Conservation (phyloP, 2,888 invertebrate species). For the Morpho helenor region DNA sequence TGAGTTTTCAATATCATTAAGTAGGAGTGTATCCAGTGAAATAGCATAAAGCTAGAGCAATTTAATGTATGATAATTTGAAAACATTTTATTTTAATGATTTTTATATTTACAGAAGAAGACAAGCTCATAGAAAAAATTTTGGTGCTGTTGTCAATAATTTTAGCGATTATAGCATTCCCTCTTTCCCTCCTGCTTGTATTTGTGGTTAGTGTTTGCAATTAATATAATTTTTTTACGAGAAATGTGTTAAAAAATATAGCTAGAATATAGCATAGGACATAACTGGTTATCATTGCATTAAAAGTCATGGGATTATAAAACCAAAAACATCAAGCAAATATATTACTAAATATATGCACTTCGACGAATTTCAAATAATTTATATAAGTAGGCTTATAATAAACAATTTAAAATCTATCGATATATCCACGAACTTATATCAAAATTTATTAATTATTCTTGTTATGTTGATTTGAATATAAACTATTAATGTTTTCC, state of each 20-base stretch:
- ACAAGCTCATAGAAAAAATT: conserved; percentile 36
- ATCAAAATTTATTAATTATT: too few species aligned
- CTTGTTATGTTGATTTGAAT: too few species aligned
- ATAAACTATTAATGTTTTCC: too few species aligned
- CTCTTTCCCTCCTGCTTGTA: conserved; percentile 42
- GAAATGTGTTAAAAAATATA: too few species aligned
- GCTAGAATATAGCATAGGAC: too few species aligned
- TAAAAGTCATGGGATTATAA: background rate
- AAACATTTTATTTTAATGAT: background rate
- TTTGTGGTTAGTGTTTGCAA: conserved; percentile 41
- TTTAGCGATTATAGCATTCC: conserved; percentile 40
- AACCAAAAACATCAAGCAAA: too few species aligned
- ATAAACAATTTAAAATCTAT: too few species aligned
- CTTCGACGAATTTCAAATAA: too few species aligned
- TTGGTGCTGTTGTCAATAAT: conserved; percentile 39
- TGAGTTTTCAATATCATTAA: too few species aligned
- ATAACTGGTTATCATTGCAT: background rate
- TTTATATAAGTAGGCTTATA: too few species aligned
- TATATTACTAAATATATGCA: too few species aligned
- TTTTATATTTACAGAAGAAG: conserved; percentile 37
- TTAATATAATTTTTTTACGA: background rate
- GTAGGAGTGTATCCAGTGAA: background rate
- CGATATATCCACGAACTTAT: too few species aligned
- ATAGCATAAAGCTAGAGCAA: background rate
- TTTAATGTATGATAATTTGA: background rate